Conservation (phyloP, 2,888 invertebrate species). For the Hecatera dysodea region DNA sequence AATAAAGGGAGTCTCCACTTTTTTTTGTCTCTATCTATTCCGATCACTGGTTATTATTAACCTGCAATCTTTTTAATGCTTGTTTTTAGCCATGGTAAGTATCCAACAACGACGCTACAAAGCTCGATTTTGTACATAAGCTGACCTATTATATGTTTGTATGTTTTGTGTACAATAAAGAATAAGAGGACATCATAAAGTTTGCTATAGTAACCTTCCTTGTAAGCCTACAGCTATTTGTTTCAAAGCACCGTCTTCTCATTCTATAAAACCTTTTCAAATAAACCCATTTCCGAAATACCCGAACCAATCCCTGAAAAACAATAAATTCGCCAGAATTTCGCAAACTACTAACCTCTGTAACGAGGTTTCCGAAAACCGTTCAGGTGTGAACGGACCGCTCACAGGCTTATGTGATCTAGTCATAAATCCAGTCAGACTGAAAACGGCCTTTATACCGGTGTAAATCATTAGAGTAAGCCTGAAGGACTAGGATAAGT, state of each 20-base stretch:
- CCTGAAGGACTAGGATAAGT: constrained; percentile 45
- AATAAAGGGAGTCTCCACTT: too few species aligned
- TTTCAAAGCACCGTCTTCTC: background rate
- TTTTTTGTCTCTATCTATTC: too few species aligned
- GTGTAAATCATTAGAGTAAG: constrained; percentile 61
- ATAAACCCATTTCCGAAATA: constrained; percentile 2
- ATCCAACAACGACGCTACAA: too few species aligned
- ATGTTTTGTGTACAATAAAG: too few species aligned
- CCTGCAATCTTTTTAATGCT: too few species aligned
- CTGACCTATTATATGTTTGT: too few species aligned
- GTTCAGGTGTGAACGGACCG: constrained; percentile 55
- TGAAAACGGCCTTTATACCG: constrained; percentile 46
- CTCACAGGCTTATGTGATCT: constrained; percentile 51
- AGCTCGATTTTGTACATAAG: too few species aligned
- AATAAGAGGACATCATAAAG: background rate
- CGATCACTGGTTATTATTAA: too few species aligned
- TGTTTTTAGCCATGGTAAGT: too few species aligned
- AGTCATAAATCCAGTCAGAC: constrained; percentile 50
- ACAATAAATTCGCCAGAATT: constrained; percentile 43
- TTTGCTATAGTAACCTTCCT: background rate
- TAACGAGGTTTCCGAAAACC: constrained; percentile 48
- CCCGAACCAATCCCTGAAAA: constrained; percentile 18
- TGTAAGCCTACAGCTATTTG: background rate
- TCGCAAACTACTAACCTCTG: constrained; percentile 48
- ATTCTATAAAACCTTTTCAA: background rate